Evolutionary conservation across 2,113 vertebrate species (phyloP).

Genomic region (Chaetorhynchus papuensis): DNA sequence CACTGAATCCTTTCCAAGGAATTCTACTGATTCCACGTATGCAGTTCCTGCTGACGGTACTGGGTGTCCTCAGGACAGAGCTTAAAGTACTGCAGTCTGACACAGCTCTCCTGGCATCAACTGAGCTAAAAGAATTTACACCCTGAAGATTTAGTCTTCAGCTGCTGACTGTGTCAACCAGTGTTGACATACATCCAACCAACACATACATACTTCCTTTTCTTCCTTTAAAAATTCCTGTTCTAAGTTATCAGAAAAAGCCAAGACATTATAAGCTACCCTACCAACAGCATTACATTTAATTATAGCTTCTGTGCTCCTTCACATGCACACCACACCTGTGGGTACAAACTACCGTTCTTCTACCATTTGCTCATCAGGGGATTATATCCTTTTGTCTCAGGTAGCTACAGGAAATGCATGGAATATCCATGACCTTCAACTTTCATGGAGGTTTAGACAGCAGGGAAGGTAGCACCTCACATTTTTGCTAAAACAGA

Average conservation of each 20-base stretch:
- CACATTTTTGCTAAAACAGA: background rate
- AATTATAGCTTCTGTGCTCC: background rate
- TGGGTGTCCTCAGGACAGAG: background rate
- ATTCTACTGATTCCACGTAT: background rate
- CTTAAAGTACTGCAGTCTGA: background rate
- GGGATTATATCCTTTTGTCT: background rate
- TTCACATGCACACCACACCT: background rate
- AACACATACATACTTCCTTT: background rate
- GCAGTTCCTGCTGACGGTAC: background rate
- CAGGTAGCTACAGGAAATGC: background rate
- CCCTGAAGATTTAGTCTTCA: background rate
- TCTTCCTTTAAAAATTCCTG: background rate
- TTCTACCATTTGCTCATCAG: background rate
- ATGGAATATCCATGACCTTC: background rate
- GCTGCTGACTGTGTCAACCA: background rate
- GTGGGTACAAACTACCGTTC: background rate
- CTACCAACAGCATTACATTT: rapidly evolving
- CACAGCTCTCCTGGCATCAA: background rate
- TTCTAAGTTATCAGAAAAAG: background rate
- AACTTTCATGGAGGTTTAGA: background rate
- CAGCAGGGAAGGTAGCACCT: background rate
- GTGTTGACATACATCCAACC: background rate
- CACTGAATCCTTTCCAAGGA: background rate
- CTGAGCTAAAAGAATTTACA: background rate
- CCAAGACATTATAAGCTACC: background rate